Evolutionary conservation across 2,797 vertebrate species (phyloP), one percentile per base, ranked within the genome.

Genomic region (Champsocephalus esox): DNA sequence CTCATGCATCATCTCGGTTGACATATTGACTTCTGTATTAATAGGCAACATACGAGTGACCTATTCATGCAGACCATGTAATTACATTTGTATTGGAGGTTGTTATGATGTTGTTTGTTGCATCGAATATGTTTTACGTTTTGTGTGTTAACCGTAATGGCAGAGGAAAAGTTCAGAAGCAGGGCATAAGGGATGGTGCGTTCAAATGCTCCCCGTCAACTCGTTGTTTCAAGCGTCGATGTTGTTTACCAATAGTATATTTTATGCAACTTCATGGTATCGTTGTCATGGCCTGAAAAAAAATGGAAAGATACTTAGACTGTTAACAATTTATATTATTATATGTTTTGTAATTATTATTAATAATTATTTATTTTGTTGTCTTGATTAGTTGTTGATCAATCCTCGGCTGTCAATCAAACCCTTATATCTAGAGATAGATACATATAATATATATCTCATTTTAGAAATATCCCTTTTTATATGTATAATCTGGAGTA

Each of bases 151-250:
- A 28, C 28, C 28, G 63, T 19, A 19, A 19, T 2, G 28, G 52
- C 45, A 38, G 61, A 68, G 80, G 28, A 66, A 62, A 87, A 83
- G 95, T 94, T 95, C 94, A 95, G 89, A 71, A 82, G 77, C 85
- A 79, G 92, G 92, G 86, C 93, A 94, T 34, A 61, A 0, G 64
- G 2, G 12, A 45, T 66, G 88, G 5, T 81, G 88, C 88, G 1
- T 91, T 92, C 75, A 88, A 10, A 1, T 46, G 44, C 75, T 66
- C 14, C 2, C 8, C 12, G 0, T 1, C 49, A 48, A 32, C 8
- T 72, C 57, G 62, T 63, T 56, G 3, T 50, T 80, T 43, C 0
- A 3, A 62, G 0, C 0, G 2, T 0, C 43, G 0, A 0, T 0
- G 17, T 61, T 78, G 67, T 66, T 81, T 77, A 66, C 24, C 0